Evolutionary conservation across 1,140 invertebrate genomes (phyloP).

Genomic region (Potamilus streckersoni): DNA sequence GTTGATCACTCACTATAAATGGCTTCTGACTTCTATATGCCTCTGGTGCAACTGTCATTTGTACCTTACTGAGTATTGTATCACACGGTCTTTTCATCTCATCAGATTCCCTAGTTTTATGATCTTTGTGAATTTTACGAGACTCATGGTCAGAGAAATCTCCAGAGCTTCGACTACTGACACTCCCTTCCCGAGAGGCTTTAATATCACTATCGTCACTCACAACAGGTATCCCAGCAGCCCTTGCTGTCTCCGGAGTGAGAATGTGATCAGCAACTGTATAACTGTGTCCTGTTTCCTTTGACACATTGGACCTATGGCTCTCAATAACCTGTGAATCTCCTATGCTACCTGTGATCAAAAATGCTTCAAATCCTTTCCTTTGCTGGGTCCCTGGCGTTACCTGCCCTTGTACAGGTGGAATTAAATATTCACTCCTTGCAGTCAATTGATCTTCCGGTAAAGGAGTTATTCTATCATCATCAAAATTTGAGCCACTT

Average conservation of each 20-base stretch:
- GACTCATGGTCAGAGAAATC: conserved; percentile 65
- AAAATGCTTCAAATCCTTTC: conserved; percentile 24
- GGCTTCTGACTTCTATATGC: conserved; percentile 26
- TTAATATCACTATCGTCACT: conserved; percentile 25
- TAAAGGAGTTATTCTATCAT: too few species aligned
- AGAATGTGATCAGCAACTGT: conserved; percentile 39
- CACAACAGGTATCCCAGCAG: conserved; percentile 60
- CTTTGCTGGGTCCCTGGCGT: too few species aligned
- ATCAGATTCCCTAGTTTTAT: conserved; percentile 48
- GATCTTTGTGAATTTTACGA: conserved; percentile 62
- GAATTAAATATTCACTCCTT: too few species aligned
- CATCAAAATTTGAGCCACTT: too few species aligned
- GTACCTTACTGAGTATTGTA: not conserved
- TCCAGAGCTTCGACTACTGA: conserved; percentile 59
- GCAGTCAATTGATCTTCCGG: too few species aligned
- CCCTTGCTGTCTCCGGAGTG: conserved; percentile 46
- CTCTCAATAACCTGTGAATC: conserved; percentile 13
- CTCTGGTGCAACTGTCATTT: conserved; percentile 5
- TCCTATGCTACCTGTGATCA: conserved; percentile 14
- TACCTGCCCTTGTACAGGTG: too few species aligned
- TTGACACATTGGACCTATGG: conserved; percentile 29
- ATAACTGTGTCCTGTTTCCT: conserved; percentile 44
- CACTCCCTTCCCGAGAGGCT: conserved; percentile 53
- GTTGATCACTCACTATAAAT: conserved; percentile 7
- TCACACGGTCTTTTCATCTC: conserved; percentile 14